A percentile compares a stretch with the other conserved stretches of the same genome.
Conservation (phyloP, 2,888 invertebrate genomes). For the Glyphotaelius pellucidus region DNA sequence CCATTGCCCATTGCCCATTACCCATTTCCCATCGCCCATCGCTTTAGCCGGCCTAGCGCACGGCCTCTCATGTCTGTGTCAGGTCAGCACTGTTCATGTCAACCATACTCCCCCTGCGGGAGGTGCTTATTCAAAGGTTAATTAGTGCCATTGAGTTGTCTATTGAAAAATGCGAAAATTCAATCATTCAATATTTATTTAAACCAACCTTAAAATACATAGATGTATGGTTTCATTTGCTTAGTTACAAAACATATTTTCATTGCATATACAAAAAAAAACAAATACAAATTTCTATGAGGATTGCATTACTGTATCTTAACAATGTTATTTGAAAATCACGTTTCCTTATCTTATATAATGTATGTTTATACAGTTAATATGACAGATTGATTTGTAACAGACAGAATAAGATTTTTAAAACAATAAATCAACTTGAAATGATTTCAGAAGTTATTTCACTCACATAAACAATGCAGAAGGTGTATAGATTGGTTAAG, state of each 20-base stretch:
- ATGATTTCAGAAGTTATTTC: neutral
- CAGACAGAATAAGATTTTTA: constrained; percentile 21
- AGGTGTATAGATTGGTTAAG: neutral
- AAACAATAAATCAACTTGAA: neutral
- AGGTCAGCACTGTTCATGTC: neutral
- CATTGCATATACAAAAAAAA: constrained; percentile 37
- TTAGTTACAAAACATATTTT: constrained; percentile 44
- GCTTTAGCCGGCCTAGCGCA: neutral
- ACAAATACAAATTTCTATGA: constrained; percentile 29
- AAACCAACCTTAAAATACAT: constrained; percentile 62
- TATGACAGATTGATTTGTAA: constrained; percentile 38
- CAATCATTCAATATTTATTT: constrained; percentile 65
- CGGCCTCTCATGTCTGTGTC: neutral
- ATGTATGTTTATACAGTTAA: constrained; percentile 30
- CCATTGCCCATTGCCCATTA: neutral
- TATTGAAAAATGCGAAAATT: constrained; percentile 65
- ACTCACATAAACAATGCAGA: neutral
- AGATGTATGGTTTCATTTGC: constrained; percentile 52
- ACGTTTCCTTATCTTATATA: constrained; percentile 22
- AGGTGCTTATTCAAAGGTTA: constrained; percentile 42
- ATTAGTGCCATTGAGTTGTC: constrained; percentile 54
- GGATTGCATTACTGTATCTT: constrained; percentile 35
- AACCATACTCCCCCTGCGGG: neutral
- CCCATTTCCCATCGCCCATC: neutral
- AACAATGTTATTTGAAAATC: constrained; percentile 50